Evolutionary conservation across 2,113 vertebrate genomes (phyloP).

Genomic region (Dasyornis broadbenti): DNA sequence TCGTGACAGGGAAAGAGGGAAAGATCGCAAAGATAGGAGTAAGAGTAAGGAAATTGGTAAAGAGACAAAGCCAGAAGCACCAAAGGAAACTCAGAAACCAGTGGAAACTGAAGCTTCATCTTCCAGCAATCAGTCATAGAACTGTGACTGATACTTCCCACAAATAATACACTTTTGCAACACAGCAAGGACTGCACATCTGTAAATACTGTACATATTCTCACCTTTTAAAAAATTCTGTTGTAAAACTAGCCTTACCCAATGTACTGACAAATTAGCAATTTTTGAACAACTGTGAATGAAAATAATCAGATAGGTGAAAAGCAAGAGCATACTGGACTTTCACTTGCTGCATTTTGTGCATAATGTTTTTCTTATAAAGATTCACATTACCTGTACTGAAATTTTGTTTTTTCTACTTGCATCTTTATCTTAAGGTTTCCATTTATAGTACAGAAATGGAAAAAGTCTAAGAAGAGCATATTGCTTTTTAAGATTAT

Average conservation of each 20-base stretch:
- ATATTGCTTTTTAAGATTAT: slow-evolving; percentile 78
- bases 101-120: slow-evolving; percentile 51
- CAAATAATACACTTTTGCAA: background rate
- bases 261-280: background rate
- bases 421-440: slow-evolving; percentile 67
- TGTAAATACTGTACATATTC: slow-evolving; percentile 58
- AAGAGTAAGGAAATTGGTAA: slow-evolving; percentile 75
- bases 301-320: background rate
- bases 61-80: slow-evolving; percentile 75
- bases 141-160: background rate
- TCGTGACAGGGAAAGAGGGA: slow-evolving; percentile 66
- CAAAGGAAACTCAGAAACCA: slow-evolving; percentile 74
- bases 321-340: slow-evolving; percentile 44
- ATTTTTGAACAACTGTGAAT: slow-evolving; percentile 59
- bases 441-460: slow-evolving; percentile 72
- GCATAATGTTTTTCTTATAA: slow-evolving; percentile 72
- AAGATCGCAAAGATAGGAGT: slow-evolving; percentile 80
- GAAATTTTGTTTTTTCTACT: slow-evolving; percentile 58
- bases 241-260: slow-evolving; percentile 45
- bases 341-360: slow-evolving; percentile 70
- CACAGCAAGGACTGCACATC: background rate
- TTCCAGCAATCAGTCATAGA: slow-evolving; percentile 56
- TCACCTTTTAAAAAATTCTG: background rate
- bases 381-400: slow-evolving; percentile 63
- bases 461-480: slow-evolving; percentile 69